Conservation (phyloP, 2,113 vertebrate species). For the Eretmochelys imbricata region DNA sequence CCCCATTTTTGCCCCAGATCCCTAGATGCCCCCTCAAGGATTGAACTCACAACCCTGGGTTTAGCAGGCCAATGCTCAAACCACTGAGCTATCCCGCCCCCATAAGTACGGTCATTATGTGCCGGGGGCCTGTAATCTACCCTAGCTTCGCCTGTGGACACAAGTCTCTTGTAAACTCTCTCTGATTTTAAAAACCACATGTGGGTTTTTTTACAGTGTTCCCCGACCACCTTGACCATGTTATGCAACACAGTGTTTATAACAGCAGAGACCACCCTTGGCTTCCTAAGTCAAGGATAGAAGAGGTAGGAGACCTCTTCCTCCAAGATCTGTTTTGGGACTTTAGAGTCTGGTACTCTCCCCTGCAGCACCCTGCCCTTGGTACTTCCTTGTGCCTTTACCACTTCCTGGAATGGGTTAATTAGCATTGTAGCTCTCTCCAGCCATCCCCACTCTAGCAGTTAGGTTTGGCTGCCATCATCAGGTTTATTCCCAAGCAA, state of each 20-base stretch:
- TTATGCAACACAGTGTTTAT: neutral
- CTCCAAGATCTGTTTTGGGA: neutral
- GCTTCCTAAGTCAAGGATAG: neutral
- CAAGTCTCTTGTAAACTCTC: neutral
- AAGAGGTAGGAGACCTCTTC: neutral
- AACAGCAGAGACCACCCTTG: neutral
- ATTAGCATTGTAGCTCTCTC: neutral
- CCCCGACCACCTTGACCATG: neutral
- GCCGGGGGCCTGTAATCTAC: neutral
- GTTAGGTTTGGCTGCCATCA: neutral
- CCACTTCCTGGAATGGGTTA: neutral
- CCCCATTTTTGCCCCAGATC: too few species aligned
- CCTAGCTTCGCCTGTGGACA: neutral
- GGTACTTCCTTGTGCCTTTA: neutral
- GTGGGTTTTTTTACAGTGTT: neutral
- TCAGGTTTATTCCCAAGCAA: neutral
- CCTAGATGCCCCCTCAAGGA: too few species aligned
- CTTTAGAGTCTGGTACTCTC: neutral
- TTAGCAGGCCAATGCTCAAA: too few species aligned
- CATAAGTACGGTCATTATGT: neutral
- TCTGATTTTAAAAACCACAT: too few species aligned
- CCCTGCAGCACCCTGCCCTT: too few species aligned
- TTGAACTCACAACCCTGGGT: too few species aligned
- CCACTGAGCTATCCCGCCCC: too few species aligned
- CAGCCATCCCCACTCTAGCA: neutral